Base-by-base conservation (phyloP, 2,113 vertebrate genomes). In the Motacilla tschutschensis region DNA sequence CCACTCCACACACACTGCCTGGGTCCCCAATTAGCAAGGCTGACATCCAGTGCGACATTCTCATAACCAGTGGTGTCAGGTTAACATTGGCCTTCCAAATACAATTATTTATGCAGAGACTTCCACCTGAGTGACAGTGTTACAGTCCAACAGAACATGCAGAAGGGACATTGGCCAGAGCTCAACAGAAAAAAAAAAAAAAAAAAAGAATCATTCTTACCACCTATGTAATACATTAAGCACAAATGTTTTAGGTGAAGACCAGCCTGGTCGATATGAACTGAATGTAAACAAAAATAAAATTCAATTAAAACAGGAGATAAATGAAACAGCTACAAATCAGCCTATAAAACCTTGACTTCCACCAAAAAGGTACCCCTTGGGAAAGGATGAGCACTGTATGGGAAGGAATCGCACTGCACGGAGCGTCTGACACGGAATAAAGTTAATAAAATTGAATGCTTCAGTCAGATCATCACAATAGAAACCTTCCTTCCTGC, bases 201-300 rank as follows among this genome's bases (percentile, higher is more conserved):
- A 33, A 91, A 84, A 48, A 6, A 35, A 51, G 86, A 95, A 80
- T 96, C 91, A 91, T 98, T 96, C 98, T 98, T 98, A 98, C 98
- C 97, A 98, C 97, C 98, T 97, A 97, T 97, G 97, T 97, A 98
- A 97, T 97, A 98, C 96, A 98, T 97, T 98, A 97, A 98, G 93
- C 94, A 98, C 96, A 98, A 98, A 81, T 97, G 95, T 97, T 98
- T 98, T 98, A 98, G 97, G 96, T 96, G 98, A 98, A 96, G 97
- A 97, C 69, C 94, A 95, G 94, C 96, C 98, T 96, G 95, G 97
- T 97, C 92, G 95, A 95, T 95, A 96, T 96, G 97, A 98, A 98
- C 98, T 98, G 96, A 98, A 98, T 97, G 93, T 97, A 96, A 95
- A 97, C 96, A 95, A 97, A 95, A 98, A 96, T 94, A 97, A 96